Evolutionary conservation across 2,888 invertebrate genomes (phyloP), one percentile per base, ranked within the genome.

Genomic region (Hermaeophaga mercurialis): DNA sequence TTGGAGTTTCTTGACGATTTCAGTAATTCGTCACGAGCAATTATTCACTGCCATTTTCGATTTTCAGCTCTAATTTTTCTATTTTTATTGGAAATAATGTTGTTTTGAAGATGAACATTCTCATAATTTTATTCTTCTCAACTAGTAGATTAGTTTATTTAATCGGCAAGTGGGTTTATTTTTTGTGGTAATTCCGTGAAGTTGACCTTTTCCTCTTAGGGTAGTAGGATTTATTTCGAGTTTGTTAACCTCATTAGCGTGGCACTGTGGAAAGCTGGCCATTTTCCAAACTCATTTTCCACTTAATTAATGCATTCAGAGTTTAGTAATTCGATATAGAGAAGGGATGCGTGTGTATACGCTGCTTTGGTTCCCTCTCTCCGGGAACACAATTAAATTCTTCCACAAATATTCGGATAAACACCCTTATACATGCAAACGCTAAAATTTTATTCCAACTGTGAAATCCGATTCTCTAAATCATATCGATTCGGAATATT

Each of bases 241-340:
- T 50, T 50, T 41, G 50, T 50, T 50, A 50, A 50, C 50, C 50
- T 50, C 41, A 43, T 50, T 43, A 50, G 4, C 11, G 31, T 12
- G 28, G 15, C 8, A 33, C 43, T 17, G 43, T 33, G 50, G 41
- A 43, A 50, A 43, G 33, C 43, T 50, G 50, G 50, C 41, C 41
- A 43, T 50, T 50, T 26, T 50, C 50, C 50, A 50, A 50, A 50
- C 50, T 50, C 33, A 41, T 43, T 50, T 50, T 41, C 41, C 33
- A 41, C 43, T 50, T 50, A 50, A 50, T 50, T 50, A 50, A 50
- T 50, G 31, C 15, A 50, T 50, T 33, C 33, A 22, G 49, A 49
- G 41, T 31, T 50, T 28, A 36, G 50, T 50, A 50, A 50, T 50
- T 50, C 43, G 43, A 50, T 50, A 18, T 50, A 22, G 41, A 11